Base-by-base conservation (phyloP, 92 coral and sea anemone species). In the Heteractis magnifica region DNA sequence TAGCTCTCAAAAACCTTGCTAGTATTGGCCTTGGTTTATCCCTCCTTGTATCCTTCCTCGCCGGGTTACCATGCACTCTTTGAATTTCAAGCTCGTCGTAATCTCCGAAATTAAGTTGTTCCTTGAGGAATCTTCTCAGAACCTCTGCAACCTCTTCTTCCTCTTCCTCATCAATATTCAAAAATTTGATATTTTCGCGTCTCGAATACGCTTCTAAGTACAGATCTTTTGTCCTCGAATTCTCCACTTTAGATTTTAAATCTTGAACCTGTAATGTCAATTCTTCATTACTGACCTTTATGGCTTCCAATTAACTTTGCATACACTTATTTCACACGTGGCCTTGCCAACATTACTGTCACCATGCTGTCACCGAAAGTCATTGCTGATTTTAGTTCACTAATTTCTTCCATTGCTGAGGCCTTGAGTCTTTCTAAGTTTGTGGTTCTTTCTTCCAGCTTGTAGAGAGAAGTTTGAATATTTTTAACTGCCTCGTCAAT, bases 131-230 rank as follows among this genome's bases (percentile, higher is more conserved):
- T 52, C 56, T 65, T 65, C 72, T 65, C 26, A 65, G 6, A 65
- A 65, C 72, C 15, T 65, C 72, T 65, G 6, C 72, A 6, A 20
- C n/a, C 6, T 52, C 56, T 52, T 52, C 72, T 6, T 65, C 26
- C 72, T 65, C 72, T 15, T 65, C 72, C 18, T 65, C 72, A 6
- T 65, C 56, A 10, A 52, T 52, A 10, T 52, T 52, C 56, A 52
- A 18, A 75, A 65, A 65, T 20, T 65, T 65, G n/a, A 65, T 65
- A 18, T 65, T 65, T 65, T 65, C 72, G 6, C 72, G 72, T 65
- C 72, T 65, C 26, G 72, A 65, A 20, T 65, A 65, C 20, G 72
- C 72, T 20, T 65, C 72, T 65, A 65, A 65, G 26, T 65, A 65
- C n/a, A 65, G 72, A 65, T 65, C 72, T 65, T 65, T 65, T 14